Conservation (phyloP, 2,888 invertebrate genomes). For the Cyaniris semiargus region DNA sequence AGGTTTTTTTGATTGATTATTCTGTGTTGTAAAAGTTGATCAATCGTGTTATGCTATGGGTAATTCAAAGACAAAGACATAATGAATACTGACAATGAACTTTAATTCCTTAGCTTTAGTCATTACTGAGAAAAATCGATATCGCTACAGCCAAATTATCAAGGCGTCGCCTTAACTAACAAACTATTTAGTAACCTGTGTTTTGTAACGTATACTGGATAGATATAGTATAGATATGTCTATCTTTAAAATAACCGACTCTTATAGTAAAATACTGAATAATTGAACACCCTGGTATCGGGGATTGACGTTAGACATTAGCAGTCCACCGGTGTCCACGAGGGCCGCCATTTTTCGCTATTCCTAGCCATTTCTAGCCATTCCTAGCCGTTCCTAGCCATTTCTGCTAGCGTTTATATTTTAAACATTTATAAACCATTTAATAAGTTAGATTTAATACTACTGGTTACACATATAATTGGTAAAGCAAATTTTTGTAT, state of each 20-base stretch:
- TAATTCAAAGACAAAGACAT: no score
- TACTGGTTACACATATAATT: no score
- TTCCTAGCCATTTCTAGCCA: neutral
- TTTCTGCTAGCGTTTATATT: neutral
- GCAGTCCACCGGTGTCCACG: slow-evolving; percentile 2
- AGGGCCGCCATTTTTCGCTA: neutral
- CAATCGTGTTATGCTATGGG: no score
- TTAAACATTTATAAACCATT: neutral
- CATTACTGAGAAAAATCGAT: no score
- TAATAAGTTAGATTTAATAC: neutral
- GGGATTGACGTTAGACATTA: slow-evolving; percentile 10
- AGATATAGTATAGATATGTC: neutral
- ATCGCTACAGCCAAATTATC: no score
- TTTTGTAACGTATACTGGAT: neutral
- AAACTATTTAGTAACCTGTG: neutral
- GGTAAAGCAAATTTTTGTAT: no score
- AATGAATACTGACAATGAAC: no score
- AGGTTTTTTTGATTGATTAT: no score
- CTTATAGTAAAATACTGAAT: slow-evolving; percentile 16
- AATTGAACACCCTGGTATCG: neutral
- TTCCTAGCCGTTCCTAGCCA: neutral
- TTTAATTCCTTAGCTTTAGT: no score
- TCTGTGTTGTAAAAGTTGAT: no score
- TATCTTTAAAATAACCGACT: neutral
- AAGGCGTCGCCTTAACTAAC: no score